A percentile compares a stretch with the other conserved stretches of the same genome.
These are phyloP conservation scores for Folsomia manolachei DNA, from an alignment of 2,888 invertebrate genomes.

Conservation along the genomic window DNA sequence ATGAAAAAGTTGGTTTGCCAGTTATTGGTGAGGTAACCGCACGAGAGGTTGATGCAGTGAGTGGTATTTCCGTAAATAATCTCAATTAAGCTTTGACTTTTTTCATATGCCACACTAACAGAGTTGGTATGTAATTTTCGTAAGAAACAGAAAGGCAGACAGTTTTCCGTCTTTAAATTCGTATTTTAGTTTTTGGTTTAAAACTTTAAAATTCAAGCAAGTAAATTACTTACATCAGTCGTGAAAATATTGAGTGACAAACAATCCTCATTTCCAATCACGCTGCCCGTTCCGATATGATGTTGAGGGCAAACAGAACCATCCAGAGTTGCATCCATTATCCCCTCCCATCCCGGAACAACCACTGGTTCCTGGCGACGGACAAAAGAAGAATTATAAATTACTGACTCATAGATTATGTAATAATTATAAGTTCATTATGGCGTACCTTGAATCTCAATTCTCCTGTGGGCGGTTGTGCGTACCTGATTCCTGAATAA, in stretches of 20 bases:
- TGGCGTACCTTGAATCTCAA: constrained; percentile 51
- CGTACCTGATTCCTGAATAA: constrained; percentile 52
- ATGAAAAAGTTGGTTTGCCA: too few relatives aligned
- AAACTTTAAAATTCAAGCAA: not conserved
- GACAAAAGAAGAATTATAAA: too few relatives aligned
- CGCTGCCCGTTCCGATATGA: constrained; percentile 48
- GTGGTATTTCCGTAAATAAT: too few relatives aligned
- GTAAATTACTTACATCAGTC: constrained; percentile 40
- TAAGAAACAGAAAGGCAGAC: too few relatives aligned
- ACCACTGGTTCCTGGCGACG: constrained; percentile 46
- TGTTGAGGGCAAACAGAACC: constrained; percentile 51
- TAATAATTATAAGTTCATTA: too few relatives aligned
- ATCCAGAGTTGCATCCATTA: constrained; percentile 48
- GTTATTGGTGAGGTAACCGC: too few relatives aligned
- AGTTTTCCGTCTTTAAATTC: too few relatives aligned
- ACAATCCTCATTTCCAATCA: constrained; percentile 51
- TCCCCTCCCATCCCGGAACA: constrained; percentile 48
- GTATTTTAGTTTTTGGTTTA: not conserved
- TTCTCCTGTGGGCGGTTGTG: constrained; percentile 49
- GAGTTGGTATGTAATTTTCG: too few relatives aligned
- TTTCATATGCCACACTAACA: too few relatives aligned
- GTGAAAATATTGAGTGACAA: constrained; percentile 49
- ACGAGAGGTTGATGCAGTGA: too few relatives aligned
- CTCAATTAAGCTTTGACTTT: too few relatives aligned
- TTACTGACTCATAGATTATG: too few relatives aligned